A percentile compares a stretch with the other conserved stretches of the same genome.
These are phyloP conservation scores for Caloenas nicobarica DNA, from an alignment of 2,113 vertebrate genomes.

Conservation along the genomic window DNA sequence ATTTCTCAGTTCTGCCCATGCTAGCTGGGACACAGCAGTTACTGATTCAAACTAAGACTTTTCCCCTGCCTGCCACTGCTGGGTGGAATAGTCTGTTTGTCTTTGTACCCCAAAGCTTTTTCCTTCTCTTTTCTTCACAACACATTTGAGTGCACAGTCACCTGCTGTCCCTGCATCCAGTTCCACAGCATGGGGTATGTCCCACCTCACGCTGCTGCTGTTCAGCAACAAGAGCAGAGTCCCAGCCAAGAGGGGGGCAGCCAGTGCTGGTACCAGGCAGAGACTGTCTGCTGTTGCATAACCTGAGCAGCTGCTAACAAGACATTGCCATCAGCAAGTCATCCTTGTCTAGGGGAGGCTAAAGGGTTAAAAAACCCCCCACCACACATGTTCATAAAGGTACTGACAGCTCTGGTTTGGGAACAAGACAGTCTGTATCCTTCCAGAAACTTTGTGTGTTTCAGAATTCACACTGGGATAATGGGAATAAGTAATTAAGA, in stretches of 20 bases:
- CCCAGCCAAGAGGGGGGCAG: background rate
- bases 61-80: too few species aligned
- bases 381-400: background rate
- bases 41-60: background rate
- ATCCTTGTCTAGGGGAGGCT: background rate
- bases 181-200: rapidly evolving
- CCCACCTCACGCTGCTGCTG: background rate
- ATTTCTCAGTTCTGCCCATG: background rate
- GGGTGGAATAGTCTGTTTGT: background rate
- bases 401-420: background rate
- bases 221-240: background rate
- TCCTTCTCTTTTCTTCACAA: background rate
- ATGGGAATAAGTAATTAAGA: background rate
- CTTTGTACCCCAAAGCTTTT: background rate
- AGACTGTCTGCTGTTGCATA: background rate
- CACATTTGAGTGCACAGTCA: background rate
- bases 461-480: background rate
- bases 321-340: background rate
- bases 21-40: background rate
- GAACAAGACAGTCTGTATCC: rapidly evolving
- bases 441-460: background rate
- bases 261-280: background rate
- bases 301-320: background rate
- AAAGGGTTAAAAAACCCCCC: background rate
- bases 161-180: background rate